Evolutionary conservation across 2,888 invertebrate species (phyloP).

Genomic region (Latrodectus elegans): DNA sequence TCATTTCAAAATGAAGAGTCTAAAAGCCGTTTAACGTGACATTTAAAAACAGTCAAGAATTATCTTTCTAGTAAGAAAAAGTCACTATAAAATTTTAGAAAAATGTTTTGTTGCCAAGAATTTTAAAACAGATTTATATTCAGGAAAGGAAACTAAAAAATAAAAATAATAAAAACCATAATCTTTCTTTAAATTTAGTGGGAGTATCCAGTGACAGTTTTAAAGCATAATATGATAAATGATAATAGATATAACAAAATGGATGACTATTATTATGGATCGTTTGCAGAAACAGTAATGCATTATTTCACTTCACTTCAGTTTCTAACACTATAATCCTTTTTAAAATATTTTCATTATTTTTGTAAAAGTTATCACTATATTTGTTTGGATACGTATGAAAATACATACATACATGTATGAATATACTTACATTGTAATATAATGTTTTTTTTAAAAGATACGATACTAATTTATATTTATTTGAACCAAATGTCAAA

Average conservation of each 20-base stretch:
- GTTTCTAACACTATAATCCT: background rate
- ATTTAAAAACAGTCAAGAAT: background rate
- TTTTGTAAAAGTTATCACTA: no score
- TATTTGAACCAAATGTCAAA: no score
- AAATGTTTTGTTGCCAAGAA: background rate
- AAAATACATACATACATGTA: no score
- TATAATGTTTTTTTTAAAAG: no score
- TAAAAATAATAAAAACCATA: background rate
- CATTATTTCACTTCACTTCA: background rate
- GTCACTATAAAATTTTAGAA: background rate
- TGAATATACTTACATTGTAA: no score
- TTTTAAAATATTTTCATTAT: background rate
- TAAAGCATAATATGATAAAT: constrained; percentile 16
- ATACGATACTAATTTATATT: no score
- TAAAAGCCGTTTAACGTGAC: background rate
- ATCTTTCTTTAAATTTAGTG: background rate
- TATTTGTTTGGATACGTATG: no score
- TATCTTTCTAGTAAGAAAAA: background rate
- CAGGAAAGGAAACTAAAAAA: background rate
- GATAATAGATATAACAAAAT: constrained; percentile 18
- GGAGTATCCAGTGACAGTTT: constrained; percentile 3
- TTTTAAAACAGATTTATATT: background rate
- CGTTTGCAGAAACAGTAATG: background rate
- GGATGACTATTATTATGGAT: constrained; percentile 2
- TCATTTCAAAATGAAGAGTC: background rate